Percentiles rank a stretch among this genome's conserved stretches.
These are phyloP conservation scores for Isotomurus palustris DNA, from an alignment of 2,888 invertebrate genomes.

Conservation along the genomic window DNA sequence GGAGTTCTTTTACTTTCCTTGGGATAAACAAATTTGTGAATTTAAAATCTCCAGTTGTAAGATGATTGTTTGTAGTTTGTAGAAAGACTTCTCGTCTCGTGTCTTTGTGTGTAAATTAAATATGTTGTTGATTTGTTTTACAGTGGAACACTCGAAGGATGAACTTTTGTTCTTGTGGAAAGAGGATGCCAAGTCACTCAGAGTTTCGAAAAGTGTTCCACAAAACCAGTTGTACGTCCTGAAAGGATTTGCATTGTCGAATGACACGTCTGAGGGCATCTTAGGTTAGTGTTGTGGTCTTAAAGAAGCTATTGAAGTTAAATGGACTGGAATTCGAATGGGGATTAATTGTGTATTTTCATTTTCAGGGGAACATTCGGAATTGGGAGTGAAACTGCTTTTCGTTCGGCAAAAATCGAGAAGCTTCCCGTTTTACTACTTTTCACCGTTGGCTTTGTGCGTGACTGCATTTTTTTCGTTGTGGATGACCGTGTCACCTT, in stretches of 20 bases:
- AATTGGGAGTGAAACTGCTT: not conserved
- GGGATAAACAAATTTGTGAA: slow-evolving; percentile 1
- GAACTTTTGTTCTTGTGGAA: not conserved
- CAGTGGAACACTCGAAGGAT: not conserved
- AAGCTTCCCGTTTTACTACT: slow-evolving; percentile 5
- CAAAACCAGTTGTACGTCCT: not conserved
- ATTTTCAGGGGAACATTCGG: slow-evolving; percentile 4
- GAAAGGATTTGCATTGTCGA: not conserved
- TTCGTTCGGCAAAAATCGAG: not conserved
- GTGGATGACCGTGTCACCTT: not conserved
- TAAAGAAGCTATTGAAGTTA: not conserved
- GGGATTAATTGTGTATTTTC: not conserved
- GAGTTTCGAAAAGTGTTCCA: not conserved
- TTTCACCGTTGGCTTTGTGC: not conserved
- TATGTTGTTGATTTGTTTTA: no score
- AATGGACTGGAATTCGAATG: not conserved
- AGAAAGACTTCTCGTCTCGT: no score
- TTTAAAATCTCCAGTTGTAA: slow-evolving; percentile 1
- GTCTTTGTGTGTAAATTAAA: no score
- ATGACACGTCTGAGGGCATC: not conserved
- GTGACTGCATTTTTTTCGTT: not conserved
- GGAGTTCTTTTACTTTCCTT: slow-evolving; percentile 8
- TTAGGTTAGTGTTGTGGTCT: not conserved
- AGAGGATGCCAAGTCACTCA: not conserved
- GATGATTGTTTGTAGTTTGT: no score